phyloP scores from a whole-genome alignment of 2,113 vertebrate genomes.

The Gopherus flavomarginatus region DNA sequence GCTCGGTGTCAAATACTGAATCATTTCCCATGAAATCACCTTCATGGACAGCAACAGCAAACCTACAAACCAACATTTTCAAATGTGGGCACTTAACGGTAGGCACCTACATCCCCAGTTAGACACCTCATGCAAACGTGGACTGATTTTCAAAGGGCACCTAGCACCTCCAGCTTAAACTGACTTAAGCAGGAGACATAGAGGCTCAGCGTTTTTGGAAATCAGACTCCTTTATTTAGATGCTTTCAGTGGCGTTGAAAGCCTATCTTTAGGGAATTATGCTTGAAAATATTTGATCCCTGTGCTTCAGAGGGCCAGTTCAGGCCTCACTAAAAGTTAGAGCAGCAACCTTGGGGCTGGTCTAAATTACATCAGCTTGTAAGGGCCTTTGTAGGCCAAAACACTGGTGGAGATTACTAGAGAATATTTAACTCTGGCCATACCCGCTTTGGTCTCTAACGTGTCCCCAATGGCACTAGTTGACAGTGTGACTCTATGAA shows the following conservation, averaged over 20 bases:
- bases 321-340: background rate
- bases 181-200: background rate
- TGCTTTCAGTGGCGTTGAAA: background rate
- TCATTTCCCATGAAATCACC: background rate
- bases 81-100: background rate
- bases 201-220: background rate
- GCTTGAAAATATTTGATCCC: background rate
- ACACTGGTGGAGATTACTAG: background rate
- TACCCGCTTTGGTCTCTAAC: background rate
- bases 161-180: background rate
- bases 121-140: background rate
- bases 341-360: background rate
- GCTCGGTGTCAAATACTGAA: background rate
- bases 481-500: background rate
- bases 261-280: background rate
- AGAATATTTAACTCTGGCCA: background rate
- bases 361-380: background rate
- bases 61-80: background rate
- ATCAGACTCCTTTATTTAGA: background rate
- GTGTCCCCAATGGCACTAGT: background rate
- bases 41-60: background rate
- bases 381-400: background rate
- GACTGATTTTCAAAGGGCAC: background rate
- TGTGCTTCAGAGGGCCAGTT: background rate
- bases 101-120: background rate